Evolutionary conservation across 2,113 vertebrate species (phyloP), one percentile per base, ranked within the genome.

Genomic region (Phyllopteryx taeniolatus): DNA sequence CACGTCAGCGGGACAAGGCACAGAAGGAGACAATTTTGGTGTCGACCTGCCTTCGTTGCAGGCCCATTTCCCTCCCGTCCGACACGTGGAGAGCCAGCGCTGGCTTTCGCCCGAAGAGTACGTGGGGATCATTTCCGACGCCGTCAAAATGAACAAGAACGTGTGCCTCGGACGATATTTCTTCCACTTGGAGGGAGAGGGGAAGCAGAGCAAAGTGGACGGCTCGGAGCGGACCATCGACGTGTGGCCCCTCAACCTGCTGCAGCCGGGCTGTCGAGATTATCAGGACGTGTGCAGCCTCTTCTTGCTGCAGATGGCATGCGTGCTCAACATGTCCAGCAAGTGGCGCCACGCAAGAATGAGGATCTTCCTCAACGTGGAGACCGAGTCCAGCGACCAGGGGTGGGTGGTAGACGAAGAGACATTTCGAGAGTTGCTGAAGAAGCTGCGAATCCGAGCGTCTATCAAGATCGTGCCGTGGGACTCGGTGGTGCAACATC

Each of bases 121-220:
- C 0, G 94, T 96, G 5, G 94, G 95, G 67, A 95, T 95, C 0
- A 87, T 97, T 76, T 94, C 92, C 0, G 96, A 96, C 0, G 95
- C 95, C 57, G 87, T 96, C 39, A 97, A 97, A 85, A 97, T 97
- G 96, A 93, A 92, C 82, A 96, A 96, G 89, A 97, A 96, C 1
- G 94, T 96, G 47, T 95, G 95, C 69, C 90, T 97, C 17, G 94
- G 91, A 0, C 93, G 96, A 22, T 93, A 90, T 61, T 96, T 95
- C 85, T 94, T 84, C 86, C 90, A 67, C 76, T 74, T 96, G 54
- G 82, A 90, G 47, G 86, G 91, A 0, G 91, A 92, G 59, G 86
- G 83, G 19, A 83, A 82, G 42, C 76, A 90, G 0, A 85, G 80
- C 15, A 86, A 84, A 59, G 84, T 75, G 0, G 91, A 92, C 1